Evolutionary conservation across 1,140 invertebrate species (phyloP), one percentile per base, ranked within the genome.

Genomic region (Eueides isabella): DNA sequence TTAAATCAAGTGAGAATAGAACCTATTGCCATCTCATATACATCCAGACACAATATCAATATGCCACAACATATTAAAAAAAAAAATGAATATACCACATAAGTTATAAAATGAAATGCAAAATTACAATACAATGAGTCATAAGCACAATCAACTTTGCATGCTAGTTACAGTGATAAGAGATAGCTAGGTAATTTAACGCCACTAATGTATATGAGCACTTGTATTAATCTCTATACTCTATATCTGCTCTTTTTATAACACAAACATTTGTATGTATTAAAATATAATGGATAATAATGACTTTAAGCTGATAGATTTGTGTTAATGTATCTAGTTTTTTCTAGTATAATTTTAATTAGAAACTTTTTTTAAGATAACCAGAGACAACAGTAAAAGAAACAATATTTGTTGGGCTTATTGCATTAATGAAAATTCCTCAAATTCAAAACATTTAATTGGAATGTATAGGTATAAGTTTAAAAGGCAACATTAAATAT

Each of bases 141-240:
- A 55, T 23, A 12, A 55, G 48, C 48, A 26, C 48, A 55, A 55
- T 55, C 48, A 55, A 55, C 48, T 55, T 44, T 26, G 48, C 48
- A 55, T 55, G 48, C 48, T 55, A 55, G 48, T 55, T 55, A 55
- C 19, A 0, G 48, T 23, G 48, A 55, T 55, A 55, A 55, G 48
- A 23, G 48, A 55, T 55, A 26, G 23, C 48, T 55, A 55, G 48
- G 23, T 55, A 55, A 44, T 55, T 11, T 55, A 55, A n/a, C 11
- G 19, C 48, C 19, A 23, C 48, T 55, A 55, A 55, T 55, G 48
- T 26, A 26, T 55, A 26, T 14, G 23, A 23, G 48, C 48, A 55
- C 48, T 55, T 55, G 48, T 55, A n/a, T 55, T 55, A 55, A 55
- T 55, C 48, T 55, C 48, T 11, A 55, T 55, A 55, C 48, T 55